Base-by-base conservation (phyloP, 2,888 invertebrate genomes). In the Amorpha juglandis region DNA sequence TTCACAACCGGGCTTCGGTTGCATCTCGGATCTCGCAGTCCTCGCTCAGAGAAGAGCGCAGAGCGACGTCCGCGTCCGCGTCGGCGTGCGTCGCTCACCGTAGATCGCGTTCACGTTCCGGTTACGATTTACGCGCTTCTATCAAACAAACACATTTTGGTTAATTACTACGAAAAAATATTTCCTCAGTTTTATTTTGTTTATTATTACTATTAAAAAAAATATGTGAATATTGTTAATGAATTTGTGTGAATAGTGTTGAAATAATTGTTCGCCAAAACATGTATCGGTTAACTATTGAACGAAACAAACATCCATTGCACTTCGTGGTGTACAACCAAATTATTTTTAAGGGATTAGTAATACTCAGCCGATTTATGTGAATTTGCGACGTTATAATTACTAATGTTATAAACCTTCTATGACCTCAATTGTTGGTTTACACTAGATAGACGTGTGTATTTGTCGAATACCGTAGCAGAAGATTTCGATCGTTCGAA, bases 41-140 rank as follows among this genome's bases (percentile, higher is more conserved):
- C 74, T 78, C 78, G 69, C 70, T 78, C 81, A 83, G 81, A 71
- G 68, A 71, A 83, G 82, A 80, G 74, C 80, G 88, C 83, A 84
- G 81, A 72, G 78, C 73, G 84, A 90, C 90, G 91, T 86, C 67
- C 75, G 70, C 33, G 27, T 27, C 21, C 62, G 66, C 45, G 38
- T 38, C 11, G 14, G 45, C 14, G 52, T n/a, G 11, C 58, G 58
- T 42, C 19, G 62, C 62, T 63, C 45, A 45, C 66, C 19, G 33
- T 9, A 16, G 62, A 2, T 38, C 52, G 51, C 47, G 63, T 14
- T 51, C 51, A 51, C 47, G 42, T 16, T 53, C 51, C 51, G 50
- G 45, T 14, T 35, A 42, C 52, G 27, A 27, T 4, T 27, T 27
- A 27, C 1, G 66, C 63, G 66, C n/a, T 14, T 51, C 19, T 47